Conservation (phyloP, 2,888 invertebrate species). For the Anthrax anthrax region DNA sequence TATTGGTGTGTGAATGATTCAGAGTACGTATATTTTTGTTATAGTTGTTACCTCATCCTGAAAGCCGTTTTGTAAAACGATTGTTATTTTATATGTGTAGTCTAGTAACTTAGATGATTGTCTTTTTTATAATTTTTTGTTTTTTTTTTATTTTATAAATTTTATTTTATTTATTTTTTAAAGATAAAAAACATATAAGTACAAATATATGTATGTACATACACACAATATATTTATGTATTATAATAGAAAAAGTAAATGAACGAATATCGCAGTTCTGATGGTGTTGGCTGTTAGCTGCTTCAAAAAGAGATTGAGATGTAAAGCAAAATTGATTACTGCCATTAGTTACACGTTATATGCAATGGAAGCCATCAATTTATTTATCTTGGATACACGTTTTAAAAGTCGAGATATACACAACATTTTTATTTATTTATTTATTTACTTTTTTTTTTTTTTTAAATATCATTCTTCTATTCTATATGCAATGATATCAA, state of each 20-base stretch:
- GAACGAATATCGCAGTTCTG: neutral
- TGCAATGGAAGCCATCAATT: constrained; percentile 39
- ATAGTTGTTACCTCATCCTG: neutral
- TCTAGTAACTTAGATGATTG: neutral
- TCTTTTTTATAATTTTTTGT: no score
- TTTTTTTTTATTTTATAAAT: no score
- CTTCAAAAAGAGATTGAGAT: constrained; percentile 35
- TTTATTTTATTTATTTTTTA: no score
- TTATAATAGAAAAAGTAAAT: neutral
- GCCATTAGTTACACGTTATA: constrained; percentile 38
- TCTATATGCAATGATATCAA: constrained; percentile 4
- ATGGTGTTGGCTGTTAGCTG: constrained; percentile 7
- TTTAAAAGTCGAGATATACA: constrained; percentile 12
- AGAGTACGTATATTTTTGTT: neutral
- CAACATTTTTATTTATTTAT: neutral
- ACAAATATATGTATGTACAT: no score
- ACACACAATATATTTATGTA: neutral
- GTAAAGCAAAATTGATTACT: constrained; percentile 38
- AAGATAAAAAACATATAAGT: no score
- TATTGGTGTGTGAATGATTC: neutral
- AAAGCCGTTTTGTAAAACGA: neutral
- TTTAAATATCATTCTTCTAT: constrained; percentile 5
- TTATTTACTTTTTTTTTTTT: neutral
- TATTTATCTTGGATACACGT: constrained; percentile 36
- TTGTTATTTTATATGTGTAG: neutral